phyloP scores from a whole-genome alignment of 2,888 invertebrate genomes.

The Enoplolaimus lenunculus region DNA sequence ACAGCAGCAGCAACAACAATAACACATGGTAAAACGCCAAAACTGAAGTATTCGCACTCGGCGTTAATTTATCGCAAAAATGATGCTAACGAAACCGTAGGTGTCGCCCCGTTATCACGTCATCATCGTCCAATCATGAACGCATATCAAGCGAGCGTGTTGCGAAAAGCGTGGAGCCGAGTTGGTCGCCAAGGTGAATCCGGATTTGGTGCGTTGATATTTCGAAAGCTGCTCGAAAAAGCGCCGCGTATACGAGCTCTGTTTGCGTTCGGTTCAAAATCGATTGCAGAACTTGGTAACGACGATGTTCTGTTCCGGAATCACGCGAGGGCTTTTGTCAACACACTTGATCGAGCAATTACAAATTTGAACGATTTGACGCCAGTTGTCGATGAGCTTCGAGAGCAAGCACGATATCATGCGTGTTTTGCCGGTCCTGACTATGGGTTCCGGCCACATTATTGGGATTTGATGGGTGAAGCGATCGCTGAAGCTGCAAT shows the following conservation, averaged over 20 bases:
- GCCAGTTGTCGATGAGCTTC: neutral
- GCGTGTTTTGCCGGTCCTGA: neutral
- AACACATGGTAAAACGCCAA: too few species aligned
- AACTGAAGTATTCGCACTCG: too few species aligned
- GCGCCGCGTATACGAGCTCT: neutral
- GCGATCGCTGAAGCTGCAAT: neutral
- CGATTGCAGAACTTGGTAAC: neutral
- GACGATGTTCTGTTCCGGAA: neutral
- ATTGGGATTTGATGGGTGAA: neutral
- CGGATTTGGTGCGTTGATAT: neutral
- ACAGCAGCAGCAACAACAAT: too few species aligned
- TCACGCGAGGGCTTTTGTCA: neutral
- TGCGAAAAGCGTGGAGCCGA: neutral
- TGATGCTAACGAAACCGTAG: too few species aligned
- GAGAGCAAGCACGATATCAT: neutral
- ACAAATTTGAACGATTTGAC: neutral
- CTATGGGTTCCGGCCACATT: neutral
- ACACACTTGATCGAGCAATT: neutral
- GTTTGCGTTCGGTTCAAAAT: neutral
- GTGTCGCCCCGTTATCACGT: too few species aligned
- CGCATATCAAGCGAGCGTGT: too few species aligned
- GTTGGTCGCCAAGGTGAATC: neutral
- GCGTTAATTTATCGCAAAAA: too few species aligned
- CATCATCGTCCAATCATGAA: too few species aligned
- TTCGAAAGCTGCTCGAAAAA: neutral